Percentiles rank a stretch among this genome's conserved stretches.
phyloP scores from a whole-genome alignment of 2,888 invertebrate species.

The Sclerodermus sp. region DNA sequence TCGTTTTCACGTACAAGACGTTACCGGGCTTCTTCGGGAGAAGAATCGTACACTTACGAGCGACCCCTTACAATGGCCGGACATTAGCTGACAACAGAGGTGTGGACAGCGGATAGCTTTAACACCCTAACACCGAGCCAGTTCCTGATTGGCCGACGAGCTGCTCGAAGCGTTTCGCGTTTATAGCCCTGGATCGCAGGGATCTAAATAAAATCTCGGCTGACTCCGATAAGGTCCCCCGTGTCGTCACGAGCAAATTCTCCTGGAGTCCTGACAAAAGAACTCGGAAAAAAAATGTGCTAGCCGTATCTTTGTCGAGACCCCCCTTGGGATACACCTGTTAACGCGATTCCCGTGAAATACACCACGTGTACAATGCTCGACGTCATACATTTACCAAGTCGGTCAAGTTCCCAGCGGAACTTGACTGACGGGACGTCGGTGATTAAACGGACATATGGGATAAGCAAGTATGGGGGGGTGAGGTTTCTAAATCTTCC shows the following conservation, averaged over 20 bases:
- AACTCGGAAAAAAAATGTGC: conserved; percentile 1
- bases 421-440: no score
- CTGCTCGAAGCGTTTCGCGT: conserved; percentile 44
- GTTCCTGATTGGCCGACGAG: conserved; percentile 36
- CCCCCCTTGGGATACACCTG: no score
- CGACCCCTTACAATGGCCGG: conserved; percentile 45
- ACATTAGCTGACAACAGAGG: conserved; percentile 56
- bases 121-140: conserved; percentile 31
- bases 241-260: conserved; percentile 11
- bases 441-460: no score
- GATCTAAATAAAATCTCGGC: conserved; percentile 56
- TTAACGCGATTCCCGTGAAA: no score
- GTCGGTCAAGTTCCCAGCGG: no score
- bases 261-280: conserved; percentile 3
- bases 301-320: no score
- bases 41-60: conserved; percentile 43
- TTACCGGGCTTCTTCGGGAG: conserved; percentile 16
- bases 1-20: neutral
- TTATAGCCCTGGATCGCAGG: conserved; percentile 45
- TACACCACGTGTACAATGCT: no score
- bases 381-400: no score
- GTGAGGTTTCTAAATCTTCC: no score
- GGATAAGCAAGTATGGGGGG: no score
- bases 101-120: conserved; percentile 48
- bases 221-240: conserved; percentile 34